Base-by-base conservation (phyloP, 2,888 invertebrate genomes). In the Epinotia nisella region DNA sequence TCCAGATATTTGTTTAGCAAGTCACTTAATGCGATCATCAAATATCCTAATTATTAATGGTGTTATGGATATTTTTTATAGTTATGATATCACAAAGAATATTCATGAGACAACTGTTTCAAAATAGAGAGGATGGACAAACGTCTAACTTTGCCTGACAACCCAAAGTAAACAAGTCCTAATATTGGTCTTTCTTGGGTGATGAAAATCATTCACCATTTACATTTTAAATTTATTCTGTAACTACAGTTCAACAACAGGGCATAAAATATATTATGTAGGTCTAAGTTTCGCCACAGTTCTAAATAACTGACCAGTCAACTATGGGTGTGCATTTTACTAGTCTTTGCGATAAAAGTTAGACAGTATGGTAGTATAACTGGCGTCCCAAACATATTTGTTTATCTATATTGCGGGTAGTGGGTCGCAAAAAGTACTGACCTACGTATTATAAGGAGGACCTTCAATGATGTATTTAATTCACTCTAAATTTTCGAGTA, bases 351-450 rank as follows among this genome's bases (percentile, higher is more conserved):
- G 78, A 81, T 82, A 78, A 80, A 80, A 68, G 65, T 45, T 71
- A 58, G 11, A 53, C 58, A 19, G 55, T 62, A 56, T 60, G 24
- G 55, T 67, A 51, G 49, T 64, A 24, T 35, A 51, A 59, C 51
- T 55, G 24, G 60, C 17, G 61, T 56, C 19, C 17, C 41, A 61
- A 39, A 49, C 24, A 39, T 41, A 41, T 21, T 56, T 61, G 45
- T 55, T 61, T 45, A 61, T 24, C 49, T 49, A 49, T 49, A 49
- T 72, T 67, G 56, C 75, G 69, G 70, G 65, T 76, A 77, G 78
- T 78, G 78, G 81, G 79, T 82, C 82, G 79, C 79, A 77, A 76
- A 79, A 69, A 79, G 81, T 82, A 84, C 83, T 83, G 83, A 78
- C 81, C 81, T 83, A 71, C 29, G 45, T 45, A 62, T 35, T 45